These are phyloP conservation scores for Zygaena filipendulae DNA, from an alignment of 2,888 invertebrate genomes.

Conservation along the genomic window DNA sequence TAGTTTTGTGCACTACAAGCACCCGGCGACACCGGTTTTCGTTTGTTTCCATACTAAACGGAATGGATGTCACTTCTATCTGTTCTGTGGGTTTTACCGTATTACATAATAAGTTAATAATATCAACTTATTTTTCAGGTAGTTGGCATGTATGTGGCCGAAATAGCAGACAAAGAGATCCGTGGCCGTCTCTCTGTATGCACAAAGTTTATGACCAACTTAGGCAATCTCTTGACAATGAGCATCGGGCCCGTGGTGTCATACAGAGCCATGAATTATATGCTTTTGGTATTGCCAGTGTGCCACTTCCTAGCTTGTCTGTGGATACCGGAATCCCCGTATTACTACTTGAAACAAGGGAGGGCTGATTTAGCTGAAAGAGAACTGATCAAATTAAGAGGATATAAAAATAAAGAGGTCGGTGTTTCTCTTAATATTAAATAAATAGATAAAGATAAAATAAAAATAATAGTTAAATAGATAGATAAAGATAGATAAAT, in stretches of 20 bases:
- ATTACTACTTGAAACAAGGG: slow-evolving; percentile 62
- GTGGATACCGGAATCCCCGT: slow-evolving; percentile 71
- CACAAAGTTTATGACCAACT: slow-evolving; percentile 36
- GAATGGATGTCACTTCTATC: too few relatives aligned
- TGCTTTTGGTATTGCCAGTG: slow-evolving; percentile 46
- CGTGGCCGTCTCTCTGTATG: slow-evolving; percentile 36
- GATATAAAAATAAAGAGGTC: slow-evolving; percentile 33
- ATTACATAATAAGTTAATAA: too few relatives aligned
- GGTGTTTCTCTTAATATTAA: slow-evolving; percentile 11
- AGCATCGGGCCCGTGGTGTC: slow-evolving; percentile 42
- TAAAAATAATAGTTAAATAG: too few relatives aligned
- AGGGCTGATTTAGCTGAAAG: slow-evolving; percentile 46
- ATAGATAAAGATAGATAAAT: too few relatives aligned
- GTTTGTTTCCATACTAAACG: too few relatives aligned
- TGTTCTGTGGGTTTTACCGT: too few relatives aligned
- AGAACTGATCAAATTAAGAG: slow-evolving; percentile 42
- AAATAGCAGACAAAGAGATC: slow-evolving; percentile 52
- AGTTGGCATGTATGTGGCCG: slow-evolving; percentile 43
- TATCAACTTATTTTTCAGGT: too few relatives aligned
- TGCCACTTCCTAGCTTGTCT: slow-evolving; percentile 52
- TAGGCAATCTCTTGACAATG: slow-evolving; percentile 47
- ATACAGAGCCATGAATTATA: slow-evolving; percentile 41
- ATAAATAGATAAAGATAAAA: too few relatives aligned
- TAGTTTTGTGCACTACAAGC: too few relatives aligned
- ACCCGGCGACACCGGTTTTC: too few relatives aligned